A percentile compares a stretch with the other conserved stretches of the same genome.
These are phyloP conservation scores for Amphipyra tragopoginis DNA, from an alignment of 2,888 invertebrate species.

Conservation along the genomic window DNA sequence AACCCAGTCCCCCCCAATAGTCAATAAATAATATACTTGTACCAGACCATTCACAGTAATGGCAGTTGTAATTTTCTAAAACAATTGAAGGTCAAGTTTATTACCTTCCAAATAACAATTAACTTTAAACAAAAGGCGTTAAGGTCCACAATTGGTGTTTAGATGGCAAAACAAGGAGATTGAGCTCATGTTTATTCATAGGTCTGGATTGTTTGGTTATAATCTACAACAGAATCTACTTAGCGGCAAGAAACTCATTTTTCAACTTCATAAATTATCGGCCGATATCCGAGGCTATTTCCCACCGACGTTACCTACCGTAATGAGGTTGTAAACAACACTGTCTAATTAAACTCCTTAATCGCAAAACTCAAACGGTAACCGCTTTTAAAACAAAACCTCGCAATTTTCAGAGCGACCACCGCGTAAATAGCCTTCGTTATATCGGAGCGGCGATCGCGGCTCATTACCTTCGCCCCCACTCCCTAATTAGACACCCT, in stretches of 20 bases:
- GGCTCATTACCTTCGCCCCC: conserved; percentile 88
- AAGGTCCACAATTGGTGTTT: conserved; percentile 57
- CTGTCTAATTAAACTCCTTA: conserved; percentile 90
- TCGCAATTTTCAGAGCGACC: conserved; percentile 88
- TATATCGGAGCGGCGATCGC: conserved; percentile 89
- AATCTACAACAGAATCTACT: conserved; percentile 79
- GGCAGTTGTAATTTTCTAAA: conserved; percentile 64
- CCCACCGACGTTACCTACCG: conserved; percentile 76
- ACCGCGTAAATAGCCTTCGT: conserved; percentile 88
- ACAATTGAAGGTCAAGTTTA: conserved; percentile 72
- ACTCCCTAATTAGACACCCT: conserved; percentile 86
- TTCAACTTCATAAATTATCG: conserved; percentile 87
- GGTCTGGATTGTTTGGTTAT: conserved; percentile 73
- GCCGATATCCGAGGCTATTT: conserved; percentile 85
- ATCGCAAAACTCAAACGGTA: conserved; percentile 90
- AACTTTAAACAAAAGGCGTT: conserved; percentile 54
- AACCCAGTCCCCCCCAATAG: background rate
- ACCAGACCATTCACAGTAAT: conserved; percentile 56
- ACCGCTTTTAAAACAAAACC: conserved; percentile 90
- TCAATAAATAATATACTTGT: conserved; percentile 21
- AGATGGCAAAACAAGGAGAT: conserved; percentile 60
- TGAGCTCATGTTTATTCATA: conserved; percentile 80
- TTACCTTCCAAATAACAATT: conserved; percentile 48
- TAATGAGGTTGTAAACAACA: conserved; percentile 90
- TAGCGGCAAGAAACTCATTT: conserved; percentile 83